A percentile compares a stretch with the other conserved stretches of the same genome.
Conservation (phyloP, 2,888 invertebrate species). For the Aphodius granarius region DNA sequence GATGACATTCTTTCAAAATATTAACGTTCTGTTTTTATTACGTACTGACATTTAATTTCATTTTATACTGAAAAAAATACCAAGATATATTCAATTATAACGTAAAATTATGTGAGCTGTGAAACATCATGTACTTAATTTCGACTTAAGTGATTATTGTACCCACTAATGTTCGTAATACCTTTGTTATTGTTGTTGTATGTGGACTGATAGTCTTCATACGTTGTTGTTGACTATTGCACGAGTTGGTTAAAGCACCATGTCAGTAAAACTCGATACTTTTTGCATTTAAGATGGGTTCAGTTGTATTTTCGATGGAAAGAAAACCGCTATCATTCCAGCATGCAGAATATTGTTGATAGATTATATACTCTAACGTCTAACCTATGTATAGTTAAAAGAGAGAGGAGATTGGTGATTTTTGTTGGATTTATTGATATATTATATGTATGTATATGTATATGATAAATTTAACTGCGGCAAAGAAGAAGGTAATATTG, state of each 20-base stretch:
- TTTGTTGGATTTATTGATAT: slow-evolving; percentile 21
- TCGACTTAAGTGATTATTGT: not conserved
- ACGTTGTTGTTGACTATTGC: not conserved
- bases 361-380: slow-evolving; percentile 16
- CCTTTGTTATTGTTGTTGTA: not conserved
- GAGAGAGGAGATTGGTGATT: slow-evolving; percentile 17
- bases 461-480: not conserved
- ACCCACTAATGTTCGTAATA: not conserved
- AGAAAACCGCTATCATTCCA: not conserved
- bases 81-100: not conserved
- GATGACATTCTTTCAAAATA: no score
- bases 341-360: not conserved
- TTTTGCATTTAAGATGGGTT: not conserved
- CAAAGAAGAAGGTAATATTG: slow-evolving; percentile 31
- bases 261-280: not conserved
- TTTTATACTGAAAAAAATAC: no score
- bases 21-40: no score
- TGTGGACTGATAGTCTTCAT: not conserved
- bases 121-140: not conserved
- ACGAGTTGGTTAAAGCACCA: not conserved
- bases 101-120: no score
- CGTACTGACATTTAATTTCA: no score
- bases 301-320: not conserved
- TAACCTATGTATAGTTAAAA: slow-evolving; percentile 8
- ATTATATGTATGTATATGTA: slow-evolving; percentile 20